Percentiles rank a stretch among this genome's conserved stretches.
Conservation (phyloP, 2,888 invertebrate species). For the Philereme transversata region DNA sequence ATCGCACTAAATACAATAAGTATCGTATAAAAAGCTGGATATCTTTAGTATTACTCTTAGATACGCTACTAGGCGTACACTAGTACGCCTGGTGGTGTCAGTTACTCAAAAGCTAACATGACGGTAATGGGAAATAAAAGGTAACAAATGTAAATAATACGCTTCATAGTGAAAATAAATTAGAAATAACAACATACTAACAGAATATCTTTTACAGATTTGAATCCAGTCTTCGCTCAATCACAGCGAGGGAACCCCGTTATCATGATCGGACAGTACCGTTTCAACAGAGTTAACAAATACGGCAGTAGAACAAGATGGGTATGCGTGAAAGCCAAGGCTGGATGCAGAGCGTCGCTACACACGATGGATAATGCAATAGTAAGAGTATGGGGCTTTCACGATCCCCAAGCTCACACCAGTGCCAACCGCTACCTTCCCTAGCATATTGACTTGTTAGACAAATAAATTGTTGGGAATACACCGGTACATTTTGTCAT, state of each 20-base stretch:
- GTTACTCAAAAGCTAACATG: too few species aligned
- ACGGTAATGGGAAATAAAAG: not conserved
- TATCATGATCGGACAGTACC: conserved; percentile 78
- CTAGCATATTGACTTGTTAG: conserved; percentile 10
- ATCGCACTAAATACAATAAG: too few species aligned
- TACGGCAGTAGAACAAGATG: conserved; percentile 73
- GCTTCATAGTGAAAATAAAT: not conserved
- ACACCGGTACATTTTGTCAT: not conserved
- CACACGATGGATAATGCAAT: conserved; percentile 79
- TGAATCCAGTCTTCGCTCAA: conserved; percentile 75
- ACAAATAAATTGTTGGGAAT: not conserved
- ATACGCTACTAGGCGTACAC: too few species aligned
- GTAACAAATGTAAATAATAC: conserved; percentile 6
- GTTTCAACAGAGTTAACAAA: conserved; percentile 77
- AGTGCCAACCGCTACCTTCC: conserved; percentile 72
- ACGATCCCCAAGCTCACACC: conserved; percentile 73
- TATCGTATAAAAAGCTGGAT: too few species aligned
- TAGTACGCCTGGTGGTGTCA: too few species aligned
- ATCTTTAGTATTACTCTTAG: too few species aligned
- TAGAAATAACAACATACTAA: conserved; percentile 40
- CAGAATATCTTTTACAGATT: conserved; percentile 53
- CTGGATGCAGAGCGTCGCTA: conserved; percentile 75
- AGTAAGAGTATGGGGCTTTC: conserved; percentile 77
- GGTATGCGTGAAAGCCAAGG: conserved; percentile 79
- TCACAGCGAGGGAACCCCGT: conserved; percentile 79